Percentiles rank a stretch among this genome's conserved stretches.
Evolutionary conservation across 1,140 invertebrate species (phyloP).

Genomic region (Theocolax elegans): DNA sequence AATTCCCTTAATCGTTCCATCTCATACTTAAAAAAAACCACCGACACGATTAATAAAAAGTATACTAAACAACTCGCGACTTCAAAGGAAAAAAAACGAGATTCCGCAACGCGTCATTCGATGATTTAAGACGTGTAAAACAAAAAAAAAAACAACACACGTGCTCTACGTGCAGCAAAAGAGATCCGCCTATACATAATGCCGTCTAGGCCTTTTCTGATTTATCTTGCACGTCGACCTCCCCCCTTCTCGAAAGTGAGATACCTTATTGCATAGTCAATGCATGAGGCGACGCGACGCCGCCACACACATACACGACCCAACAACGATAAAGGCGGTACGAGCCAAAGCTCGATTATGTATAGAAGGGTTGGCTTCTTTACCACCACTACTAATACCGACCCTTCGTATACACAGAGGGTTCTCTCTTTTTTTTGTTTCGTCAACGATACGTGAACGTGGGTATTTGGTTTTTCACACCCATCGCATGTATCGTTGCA

Average conservation of each 20-base stretch:
- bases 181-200: constrained; percentile 1
- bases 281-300: not conserved
- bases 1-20: no score
- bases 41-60: no score
- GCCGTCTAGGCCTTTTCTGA: constrained; percentile 11
- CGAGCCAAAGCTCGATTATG: constrained; percentile 3
- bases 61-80: no score
- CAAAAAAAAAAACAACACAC: not conserved
- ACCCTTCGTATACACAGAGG: no score
- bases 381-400: not conserved
- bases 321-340: constrained; percentile 4
- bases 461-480: constrained; percentile 4
- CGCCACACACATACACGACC: not conserved
- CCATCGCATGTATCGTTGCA: not conserved
- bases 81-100: no score
- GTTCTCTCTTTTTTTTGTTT: not conserved
- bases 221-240: constrained; percentile 12
- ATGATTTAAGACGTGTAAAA: constrained; percentile 19
- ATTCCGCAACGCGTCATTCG: constrained; percentile 6
- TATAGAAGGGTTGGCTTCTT: not conserved
- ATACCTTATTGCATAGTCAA: constrained; percentile 21
- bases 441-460: not conserved
- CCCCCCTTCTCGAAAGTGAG: not conserved
- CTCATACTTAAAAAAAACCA: no score
- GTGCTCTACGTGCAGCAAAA: not conserved